Conservation (phyloP, 2,113 vertebrate species). For the Psammodynastes pulverulentus region DNA sequence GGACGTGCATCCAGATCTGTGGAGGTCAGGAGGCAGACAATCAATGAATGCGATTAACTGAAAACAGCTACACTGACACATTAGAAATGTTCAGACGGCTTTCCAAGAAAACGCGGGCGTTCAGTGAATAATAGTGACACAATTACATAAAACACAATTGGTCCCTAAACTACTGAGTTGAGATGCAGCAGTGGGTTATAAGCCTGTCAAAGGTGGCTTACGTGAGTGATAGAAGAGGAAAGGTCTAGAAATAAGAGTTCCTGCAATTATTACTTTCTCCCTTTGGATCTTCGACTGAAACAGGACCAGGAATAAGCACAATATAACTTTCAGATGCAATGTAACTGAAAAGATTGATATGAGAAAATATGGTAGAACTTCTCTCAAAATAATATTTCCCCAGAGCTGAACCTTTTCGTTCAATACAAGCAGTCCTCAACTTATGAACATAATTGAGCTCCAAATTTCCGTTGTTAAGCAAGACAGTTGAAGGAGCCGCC, state of each 20-base stretch:
- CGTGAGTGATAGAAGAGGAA: background rate
- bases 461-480: background rate
- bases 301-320: background rate
- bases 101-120: background rate
- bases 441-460: background rate
- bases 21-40: background rate
- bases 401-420: background rate
- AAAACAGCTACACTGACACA: background rate
- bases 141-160: background rate
- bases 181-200: background rate
- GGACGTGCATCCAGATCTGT: constrained; percentile 94
- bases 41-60: background rate
- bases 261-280: background rate
- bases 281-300: background rate
- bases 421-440: background rate
- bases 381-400: background rate
- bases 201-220: background rate
- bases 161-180: background rate
- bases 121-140: background rate
- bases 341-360: background rate
- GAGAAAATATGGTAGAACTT: background rate
- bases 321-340: background rate
- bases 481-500: background rate
- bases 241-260: background rate
- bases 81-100: background rate